These are phyloP conservation scores for Dendrophyllia cribrosa DNA, from an alignment of 64 coral and sea anemone genomes.

Conservation along the genomic window DNA sequence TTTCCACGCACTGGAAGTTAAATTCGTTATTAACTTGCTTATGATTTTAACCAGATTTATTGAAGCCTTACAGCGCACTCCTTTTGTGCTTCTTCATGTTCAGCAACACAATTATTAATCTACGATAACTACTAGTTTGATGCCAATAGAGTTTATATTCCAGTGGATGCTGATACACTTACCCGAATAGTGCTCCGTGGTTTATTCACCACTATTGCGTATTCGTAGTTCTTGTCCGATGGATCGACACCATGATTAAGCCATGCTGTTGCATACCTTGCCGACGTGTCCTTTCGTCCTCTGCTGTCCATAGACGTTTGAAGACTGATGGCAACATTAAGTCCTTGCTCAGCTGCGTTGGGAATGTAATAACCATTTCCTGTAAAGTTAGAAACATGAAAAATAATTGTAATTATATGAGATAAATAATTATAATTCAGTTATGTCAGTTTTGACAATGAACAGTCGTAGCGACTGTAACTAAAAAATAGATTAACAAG, in stretches of 20 bases:
- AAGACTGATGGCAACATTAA: neutral
- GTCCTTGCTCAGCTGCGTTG: neutral
- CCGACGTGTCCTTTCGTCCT: neutral
- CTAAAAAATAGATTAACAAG: too few relatives aligned
- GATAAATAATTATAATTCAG: neutral
- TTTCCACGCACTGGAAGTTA: too few relatives aligned
- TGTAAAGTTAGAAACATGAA: neutral
- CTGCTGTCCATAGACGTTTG: conserved; percentile 13
- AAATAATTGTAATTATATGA: neutral
- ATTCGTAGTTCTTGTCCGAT: neutral
- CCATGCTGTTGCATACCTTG: conserved; percentile 28
- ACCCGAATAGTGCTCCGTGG: neutral
- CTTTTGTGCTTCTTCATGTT: too few relatives aligned
- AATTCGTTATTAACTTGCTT: too few relatives aligned
- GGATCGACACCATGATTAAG: neutral
- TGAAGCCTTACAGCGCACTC: too few relatives aligned
- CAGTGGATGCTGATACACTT: neutral
- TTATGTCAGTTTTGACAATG: neutral
- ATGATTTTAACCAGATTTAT: too few relatives aligned
- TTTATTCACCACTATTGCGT: neutral
- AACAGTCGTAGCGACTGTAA: neutral
- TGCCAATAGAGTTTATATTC: too few relatives aligned
- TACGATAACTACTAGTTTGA: too few relatives aligned
- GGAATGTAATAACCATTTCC: conserved; percentile 54
- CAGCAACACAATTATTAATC: too few relatives aligned